A percentile compares a stretch with the other conserved stretches of the same genome.
These are phyloP conservation scores for Sarcophaga rosellei DNA, from an alignment of 2,888 invertebrate genomes.

Conservation along the genomic window DNA sequence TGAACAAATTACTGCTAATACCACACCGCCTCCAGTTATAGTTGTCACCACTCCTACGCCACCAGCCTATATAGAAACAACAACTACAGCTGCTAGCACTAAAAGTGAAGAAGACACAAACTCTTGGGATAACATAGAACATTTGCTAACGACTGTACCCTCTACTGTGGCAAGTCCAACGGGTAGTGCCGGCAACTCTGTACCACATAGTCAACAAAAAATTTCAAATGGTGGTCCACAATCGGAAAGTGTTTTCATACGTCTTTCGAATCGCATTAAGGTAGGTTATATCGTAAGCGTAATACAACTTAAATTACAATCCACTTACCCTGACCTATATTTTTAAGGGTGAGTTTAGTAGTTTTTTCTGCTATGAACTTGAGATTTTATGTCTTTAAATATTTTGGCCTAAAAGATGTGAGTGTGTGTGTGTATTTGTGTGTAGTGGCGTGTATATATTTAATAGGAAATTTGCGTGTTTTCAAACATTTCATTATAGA, in stretches of 20 bases:
- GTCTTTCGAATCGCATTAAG: conserved; percentile 97
- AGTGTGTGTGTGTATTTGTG: no score
- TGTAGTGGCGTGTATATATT: conserved; percentile 38
- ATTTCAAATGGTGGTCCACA: conserved; percentile 82
- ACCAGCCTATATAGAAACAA: conserved; percentile 43
- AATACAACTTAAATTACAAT: conserved; percentile 2
- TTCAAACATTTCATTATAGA: conserved; percentile 33
- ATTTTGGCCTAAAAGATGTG: conserved; percentile 9
- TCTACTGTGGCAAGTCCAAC: conserved; percentile 71
- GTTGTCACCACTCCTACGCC: conserved; percentile 25
- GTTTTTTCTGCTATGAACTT: conserved; percentile 46
- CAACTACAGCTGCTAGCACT: conserved; percentile 40
- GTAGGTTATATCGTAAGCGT: conserved; percentile 81
- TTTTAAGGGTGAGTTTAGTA: conserved; percentile 4
- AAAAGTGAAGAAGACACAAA: conserved; percentile 71
- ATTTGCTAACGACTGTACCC: conserved; percentile 74
- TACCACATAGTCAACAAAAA: conserved; percentile 43
- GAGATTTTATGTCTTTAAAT: conserved; percentile 1
- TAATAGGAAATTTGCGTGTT: conserved; percentile 76
- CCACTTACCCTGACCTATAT: conserved; percentile 48
- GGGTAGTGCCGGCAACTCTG: conserved; percentile 64
- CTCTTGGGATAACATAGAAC: conserved; percentile 79
- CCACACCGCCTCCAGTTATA: not conserved
- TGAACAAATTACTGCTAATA: conserved; percentile 17
- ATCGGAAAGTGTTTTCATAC: conserved; percentile 97